These are phyloP conservation scores for Stictonetta naevosa DNA, from an alignment of 2,113 vertebrate genomes.

Conservation along the genomic window DNA sequence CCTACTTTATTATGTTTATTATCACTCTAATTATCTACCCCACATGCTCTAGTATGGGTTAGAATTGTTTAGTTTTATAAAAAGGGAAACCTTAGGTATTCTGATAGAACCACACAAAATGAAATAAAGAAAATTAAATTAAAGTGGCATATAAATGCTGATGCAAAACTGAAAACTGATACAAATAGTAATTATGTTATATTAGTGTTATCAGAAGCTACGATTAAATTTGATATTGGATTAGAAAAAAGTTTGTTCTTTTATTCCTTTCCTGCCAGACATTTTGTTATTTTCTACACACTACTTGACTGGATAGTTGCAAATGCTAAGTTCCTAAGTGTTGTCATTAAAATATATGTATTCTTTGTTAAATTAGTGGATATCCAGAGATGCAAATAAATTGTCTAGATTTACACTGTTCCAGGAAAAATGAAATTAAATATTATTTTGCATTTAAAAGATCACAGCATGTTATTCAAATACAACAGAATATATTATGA, in stretches of 20 bases:
- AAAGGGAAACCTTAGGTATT: not conserved
- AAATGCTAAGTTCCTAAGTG: not conserved
- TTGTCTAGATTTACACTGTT: not conserved
- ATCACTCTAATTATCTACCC: not conserved
- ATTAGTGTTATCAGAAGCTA: not conserved
- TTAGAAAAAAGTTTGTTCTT: not conserved
- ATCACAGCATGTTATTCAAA: not conserved
- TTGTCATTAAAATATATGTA: not conserved
- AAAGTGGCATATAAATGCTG: not conserved
- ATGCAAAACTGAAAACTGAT: not conserved
- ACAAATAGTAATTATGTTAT: not conserved
- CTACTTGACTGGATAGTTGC: not conserved
- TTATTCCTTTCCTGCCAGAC: not conserved
- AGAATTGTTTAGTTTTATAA: not conserved
- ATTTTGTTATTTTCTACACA: not conserved
- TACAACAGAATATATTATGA: not conserved
- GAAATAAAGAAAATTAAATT: not conserved
- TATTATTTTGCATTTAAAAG: not conserved
- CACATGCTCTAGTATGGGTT: not conserved
- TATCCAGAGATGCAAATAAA: not conserved
- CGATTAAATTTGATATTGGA: not conserved
- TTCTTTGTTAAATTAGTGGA: not conserved
- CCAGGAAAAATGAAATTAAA: not conserved
- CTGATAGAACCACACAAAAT: not conserved
- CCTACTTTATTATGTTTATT: not conserved